Evolutionary conservation across 2,113 vertebrate genomes (phyloP), one percentile per base, ranked within the genome.

Genomic region (Recurvirostra avosetta): DNA sequence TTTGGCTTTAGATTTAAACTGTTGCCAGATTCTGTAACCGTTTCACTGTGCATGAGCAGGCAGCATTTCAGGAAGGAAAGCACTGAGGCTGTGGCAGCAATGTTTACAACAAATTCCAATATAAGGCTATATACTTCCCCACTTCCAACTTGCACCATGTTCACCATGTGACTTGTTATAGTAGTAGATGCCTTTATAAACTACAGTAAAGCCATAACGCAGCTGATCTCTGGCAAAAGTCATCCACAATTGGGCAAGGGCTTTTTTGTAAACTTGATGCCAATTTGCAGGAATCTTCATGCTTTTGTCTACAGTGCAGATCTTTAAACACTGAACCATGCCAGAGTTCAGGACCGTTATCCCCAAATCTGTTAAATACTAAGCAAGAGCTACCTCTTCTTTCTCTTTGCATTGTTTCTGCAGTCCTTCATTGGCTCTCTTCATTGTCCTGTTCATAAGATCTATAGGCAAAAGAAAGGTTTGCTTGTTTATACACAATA

Each of bases 331-430:
- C 0, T 71, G 8, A 85, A 27, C 52, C 11, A 34, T 12, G 16
- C 5, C 5, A 62, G 30, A 68, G 17, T 40, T 77, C 21, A 68
- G 43, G 40, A 23, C 20, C 0, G 0, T 67, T 73, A 76, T 25
- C 15, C 55, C 29, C 38, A 86, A 45, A 70, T n/a, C 22, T 50
- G 34, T 66, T 78, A 79, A 85, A 68, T 29, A 40, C 5, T 62
- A 98, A 73, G 22, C 41, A 92, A 88, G 27, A 81, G 6, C 12
- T 98, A 99, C 99, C 98, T 99, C 96, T 75, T 99, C 98, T 87
- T 98, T 99, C 47, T 99, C 98, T 75, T 97, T 96, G 79, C 98
- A 98, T 23, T 98, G 97, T 36, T 96, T 97, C 95, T 98, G 92
- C 52, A 97, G 3, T 70, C n/a, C 86, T 86, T 96, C 95, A 41